A percentile compares a stretch with the other conserved stretches of the same genome.
Conservation (phyloP, 2,113 vertebrate species). For the Sisor rabdophorus region DNA sequence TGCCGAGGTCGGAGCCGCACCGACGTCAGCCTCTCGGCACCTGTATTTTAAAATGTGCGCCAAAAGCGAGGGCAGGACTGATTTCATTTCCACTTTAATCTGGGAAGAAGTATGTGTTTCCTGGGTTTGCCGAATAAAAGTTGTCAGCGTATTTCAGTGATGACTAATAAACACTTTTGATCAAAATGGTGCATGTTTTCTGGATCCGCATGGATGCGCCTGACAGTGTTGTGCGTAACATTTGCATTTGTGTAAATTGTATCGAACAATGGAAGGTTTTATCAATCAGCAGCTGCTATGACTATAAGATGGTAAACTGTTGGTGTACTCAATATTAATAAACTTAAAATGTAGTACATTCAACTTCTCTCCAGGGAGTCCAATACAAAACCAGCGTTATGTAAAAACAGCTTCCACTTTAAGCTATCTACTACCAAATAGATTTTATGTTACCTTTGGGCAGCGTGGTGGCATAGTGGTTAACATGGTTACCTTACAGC, state of each 20-base stretch:
- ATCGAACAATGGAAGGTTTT: background rate
- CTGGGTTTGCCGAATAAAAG: conserved; percentile 41
- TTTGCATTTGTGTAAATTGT: background rate
- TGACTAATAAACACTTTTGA: conserved; percentile 55
- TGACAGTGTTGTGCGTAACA: background rate
- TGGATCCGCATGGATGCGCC: background rate
- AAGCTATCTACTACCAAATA: no score
- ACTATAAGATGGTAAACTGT: no score
- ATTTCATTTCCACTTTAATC: conserved; percentile 68
- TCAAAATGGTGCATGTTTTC: conserved; percentile 26
- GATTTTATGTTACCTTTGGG: no score
- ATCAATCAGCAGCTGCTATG: background rate
- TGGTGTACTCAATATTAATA: background rate
- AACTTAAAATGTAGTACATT: background rate
- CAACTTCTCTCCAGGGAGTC: background rate
- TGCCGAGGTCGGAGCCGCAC: conserved; percentile 34
- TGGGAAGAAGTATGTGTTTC: conserved; percentile 38
- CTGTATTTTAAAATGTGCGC: conserved; percentile 51
- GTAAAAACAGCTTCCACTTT: background rate
- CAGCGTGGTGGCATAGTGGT: no score
- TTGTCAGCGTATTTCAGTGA: conserved; percentile 49
- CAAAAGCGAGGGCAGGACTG: conserved; percentile 60
- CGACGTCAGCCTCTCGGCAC: conserved; percentile 13
- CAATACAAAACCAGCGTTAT: background rate
- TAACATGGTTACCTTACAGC: no score